Base-by-base conservation (phyloP, 2,113 vertebrate species). In the Aegithalos caudatus region DNA sequence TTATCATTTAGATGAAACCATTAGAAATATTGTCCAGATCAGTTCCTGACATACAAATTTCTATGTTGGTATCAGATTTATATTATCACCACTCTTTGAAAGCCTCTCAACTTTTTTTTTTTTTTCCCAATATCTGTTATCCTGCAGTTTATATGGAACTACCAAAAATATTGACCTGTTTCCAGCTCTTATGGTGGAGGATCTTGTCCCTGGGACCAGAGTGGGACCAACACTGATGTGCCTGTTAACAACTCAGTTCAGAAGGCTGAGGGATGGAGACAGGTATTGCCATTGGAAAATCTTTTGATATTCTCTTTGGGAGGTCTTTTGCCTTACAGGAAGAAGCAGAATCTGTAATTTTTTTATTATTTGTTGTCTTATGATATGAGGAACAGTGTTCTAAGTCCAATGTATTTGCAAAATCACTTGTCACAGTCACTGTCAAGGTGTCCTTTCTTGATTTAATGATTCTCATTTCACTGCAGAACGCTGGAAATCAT, bases 101-200 rank as follows among this genome's bases (percentile, higher is more conserved):
- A 47, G 13, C 22, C 28, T 54, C 50, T 31, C 66, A 51, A 76
- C 19, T 10, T 42, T 12, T 38, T 29, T 37, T 53, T n/a, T 21
- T 5, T 28, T 14, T 2, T 14, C 13, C 40, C 40, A 19, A 18
- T 50, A 7, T 81, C 10, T 82, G 10, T 94, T 78, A n/a, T 71
- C 38, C 18, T 82, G 38, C 89, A 98, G 98, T 85, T 96, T 98
- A 57, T 98, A 98, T 67, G 97, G 98, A 38, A 98, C 97, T 65
- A 95, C 97, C 28, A 97, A 97, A 93, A 98, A 98, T 22, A 97
- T 98, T 38, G 98, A 98, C 95, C 94, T 98, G 45, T 98, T 98
- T 66, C 97, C 98, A 81, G 97, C 98, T 3, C 93, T 98, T 88
- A 98, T 98, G 95, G 97, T 97, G 58, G 97, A 98, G 60, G 98